Conservation (phyloP, 2,113 vertebrate species). For the Lipotes vexillifer region DNA sequence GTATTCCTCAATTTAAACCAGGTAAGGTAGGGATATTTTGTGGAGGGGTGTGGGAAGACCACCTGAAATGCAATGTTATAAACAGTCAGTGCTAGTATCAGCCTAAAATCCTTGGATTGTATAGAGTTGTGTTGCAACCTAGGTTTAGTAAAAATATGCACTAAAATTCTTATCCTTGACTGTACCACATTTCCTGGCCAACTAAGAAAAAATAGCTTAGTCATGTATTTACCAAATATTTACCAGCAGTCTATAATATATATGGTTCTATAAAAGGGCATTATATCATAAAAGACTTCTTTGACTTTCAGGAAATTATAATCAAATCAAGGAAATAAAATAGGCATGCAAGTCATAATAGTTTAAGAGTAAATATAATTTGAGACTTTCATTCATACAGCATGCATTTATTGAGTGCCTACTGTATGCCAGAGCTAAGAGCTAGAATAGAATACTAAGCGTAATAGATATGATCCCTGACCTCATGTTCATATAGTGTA, state of each 20-base stretch:
- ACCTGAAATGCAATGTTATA: background rate
- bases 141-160: background rate
- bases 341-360: background rate
- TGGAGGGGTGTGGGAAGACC: background rate
- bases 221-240: slow-evolving; percentile 2
- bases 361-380: background rate
- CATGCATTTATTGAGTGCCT: background rate
- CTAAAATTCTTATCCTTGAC: background rate
- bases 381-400: background rate
- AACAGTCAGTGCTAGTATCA: background rate
- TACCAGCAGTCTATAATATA: background rate
- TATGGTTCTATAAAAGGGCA: background rate
- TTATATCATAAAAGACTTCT: background rate
- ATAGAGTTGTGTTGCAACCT: background rate
- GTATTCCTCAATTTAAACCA: background rate
- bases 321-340: background rate
- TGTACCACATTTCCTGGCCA: background rate
- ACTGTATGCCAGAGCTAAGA: background rate
- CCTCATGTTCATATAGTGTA: background rate
- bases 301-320: background rate
- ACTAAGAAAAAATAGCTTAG: background rate
- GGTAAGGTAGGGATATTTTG: background rate
- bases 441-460: background rate
- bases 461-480: background rate
- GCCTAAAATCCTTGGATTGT: background rate